A percentile compares a stretch with the other conserved stretches of the same genome.
Conservation (phyloP, 2,113 vertebrate genomes). For the Amphiprion ocellaris region DNA sequence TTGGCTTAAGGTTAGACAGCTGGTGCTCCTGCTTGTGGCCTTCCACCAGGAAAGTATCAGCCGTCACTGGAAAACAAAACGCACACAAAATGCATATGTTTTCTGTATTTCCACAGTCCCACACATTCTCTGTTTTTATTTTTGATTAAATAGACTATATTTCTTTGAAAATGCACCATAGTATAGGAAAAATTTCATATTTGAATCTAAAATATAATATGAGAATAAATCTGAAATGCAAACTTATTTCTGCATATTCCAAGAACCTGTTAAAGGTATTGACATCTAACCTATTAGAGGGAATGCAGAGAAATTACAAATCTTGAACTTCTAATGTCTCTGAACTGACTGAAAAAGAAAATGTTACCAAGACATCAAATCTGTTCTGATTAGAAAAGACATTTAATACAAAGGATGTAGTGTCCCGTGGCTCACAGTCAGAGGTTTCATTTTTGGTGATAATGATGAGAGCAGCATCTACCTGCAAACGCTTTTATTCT, state of each 20-base stretch:
- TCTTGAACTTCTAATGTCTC: background rate
- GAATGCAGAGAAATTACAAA: background rate
- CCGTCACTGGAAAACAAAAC: constrained; percentile 84
- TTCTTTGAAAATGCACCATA: background rate
- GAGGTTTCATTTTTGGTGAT: constrained; percentile 23
- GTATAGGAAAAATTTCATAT: background rate
- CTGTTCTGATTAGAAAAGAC: constrained; percentile 1
- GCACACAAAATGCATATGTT: background rate
- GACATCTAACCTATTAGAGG: background rate
- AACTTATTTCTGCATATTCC: background rate
- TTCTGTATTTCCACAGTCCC: background rate
- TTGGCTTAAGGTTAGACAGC: constrained; percentile 90
- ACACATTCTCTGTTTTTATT: constrained; percentile 5
- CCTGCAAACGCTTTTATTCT: background rate
- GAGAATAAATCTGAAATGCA: background rate
- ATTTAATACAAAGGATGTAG: constrained; percentile 18
- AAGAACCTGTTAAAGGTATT: background rate
- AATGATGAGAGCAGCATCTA: constrained; percentile 24
- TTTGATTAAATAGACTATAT: background rate
- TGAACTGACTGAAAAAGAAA: background rate
- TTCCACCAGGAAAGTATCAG: constrained; percentile 94
- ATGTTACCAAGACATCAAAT: background rate
- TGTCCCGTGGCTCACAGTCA: constrained; percentile 9
- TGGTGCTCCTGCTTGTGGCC: constrained; percentile 91
- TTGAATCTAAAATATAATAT: background rate